Percentiles rank a stretch among this genome's conserved stretches.
Evolutionary conservation across 53 echinoderm and acorn worm genomes (phyloP).

Genomic region (Hippasteria phrygiana): DNA sequence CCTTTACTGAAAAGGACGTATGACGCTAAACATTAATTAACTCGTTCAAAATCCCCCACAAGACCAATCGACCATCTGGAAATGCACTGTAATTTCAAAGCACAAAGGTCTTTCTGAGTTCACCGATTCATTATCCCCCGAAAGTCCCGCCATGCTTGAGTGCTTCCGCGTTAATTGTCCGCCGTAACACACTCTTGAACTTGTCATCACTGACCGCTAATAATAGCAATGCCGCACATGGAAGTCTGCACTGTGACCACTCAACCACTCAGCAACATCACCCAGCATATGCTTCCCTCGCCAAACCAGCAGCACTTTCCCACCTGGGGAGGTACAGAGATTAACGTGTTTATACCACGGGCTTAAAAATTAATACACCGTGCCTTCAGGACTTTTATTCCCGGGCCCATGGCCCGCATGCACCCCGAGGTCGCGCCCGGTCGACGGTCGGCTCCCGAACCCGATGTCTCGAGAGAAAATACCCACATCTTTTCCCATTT

Average conservation of each 20-base stretch:
- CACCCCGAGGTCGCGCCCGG: slow-evolving; percentile 35
- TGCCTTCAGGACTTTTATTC: background rate
- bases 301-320: background rate
- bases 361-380: slow-evolving; percentile 14
- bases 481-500: background rate
- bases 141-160: background rate
- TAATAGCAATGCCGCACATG: background rate
- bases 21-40: too few relatives aligned
- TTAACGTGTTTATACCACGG: slow-evolving; percentile 6
- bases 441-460: slow-evolving; percentile 5
- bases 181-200: background rate
- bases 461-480: background rate
- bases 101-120: background rate
- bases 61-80: background rate
- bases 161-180: background rate
- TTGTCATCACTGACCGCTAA: background rate
- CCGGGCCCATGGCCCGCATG: background rate
- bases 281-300: background rate
- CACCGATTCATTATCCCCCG: background rate
- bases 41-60: background rate
- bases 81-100: background rate
- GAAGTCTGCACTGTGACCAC: background rate
- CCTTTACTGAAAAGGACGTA: too few relatives aligned
- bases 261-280: background rate
- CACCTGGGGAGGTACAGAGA: slow-evolving; percentile 16